Evolutionary conservation across 2,888 invertebrate genomes (phyloP).

Genomic region (Drosophila austrosaltans): DNA sequence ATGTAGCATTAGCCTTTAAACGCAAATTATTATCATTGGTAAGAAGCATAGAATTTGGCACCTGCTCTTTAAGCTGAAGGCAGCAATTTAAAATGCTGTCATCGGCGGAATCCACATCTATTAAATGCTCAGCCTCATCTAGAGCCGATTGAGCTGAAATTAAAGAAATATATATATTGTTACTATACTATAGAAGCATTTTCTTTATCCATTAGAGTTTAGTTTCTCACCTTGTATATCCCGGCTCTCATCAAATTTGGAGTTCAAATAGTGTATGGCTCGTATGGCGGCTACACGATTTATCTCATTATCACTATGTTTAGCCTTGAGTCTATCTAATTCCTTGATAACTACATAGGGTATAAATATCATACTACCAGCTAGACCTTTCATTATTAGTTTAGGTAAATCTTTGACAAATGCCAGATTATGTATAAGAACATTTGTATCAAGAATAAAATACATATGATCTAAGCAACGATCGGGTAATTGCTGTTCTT

Average conservation of each 20-base stretch:
- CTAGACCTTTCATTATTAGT: slow-evolving; percentile 70
- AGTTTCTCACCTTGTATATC: slow-evolving; percentile 34
- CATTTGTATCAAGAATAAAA: slow-evolving; percentile 85
- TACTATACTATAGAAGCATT: slow-evolving; percentile 13
- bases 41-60: slow-evolving; percentile 83
- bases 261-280: slow-evolving; percentile 36
- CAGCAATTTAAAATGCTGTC: slow-evolving; percentile 85
- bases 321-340: slow-evolving; percentile 77
- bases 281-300: slow-evolving; percentile 23
- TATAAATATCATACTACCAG: slow-evolving; percentile 81
- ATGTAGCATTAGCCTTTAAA: slow-evolving; percentile 84
- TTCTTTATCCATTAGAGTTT: neutral
- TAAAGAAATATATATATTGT: slow-evolving; percentile 15
- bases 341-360: slow-evolving; percentile 85
- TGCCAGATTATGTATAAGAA: slow-evolving; percentile 83
- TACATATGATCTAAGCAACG: slow-evolving; percentile 74
- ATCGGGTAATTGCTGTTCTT: slow-evolving; percentile 64
- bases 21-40: slow-evolving; percentile 85
- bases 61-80: slow-evolving; percentile 83
- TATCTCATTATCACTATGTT: neutral
- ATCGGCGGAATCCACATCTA: slow-evolving; percentile 83
- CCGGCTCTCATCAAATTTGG: slow-evolving; percentile 43
- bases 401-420: slow-evolving; percentile 81
- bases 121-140: slow-evolving; percentile 82
- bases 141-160: slow-evolving; percentile 84